Evolutionary conservation across 2,113 vertebrate species (phyloP).

Genomic region (Chlorocebus sabaeus): DNA sequence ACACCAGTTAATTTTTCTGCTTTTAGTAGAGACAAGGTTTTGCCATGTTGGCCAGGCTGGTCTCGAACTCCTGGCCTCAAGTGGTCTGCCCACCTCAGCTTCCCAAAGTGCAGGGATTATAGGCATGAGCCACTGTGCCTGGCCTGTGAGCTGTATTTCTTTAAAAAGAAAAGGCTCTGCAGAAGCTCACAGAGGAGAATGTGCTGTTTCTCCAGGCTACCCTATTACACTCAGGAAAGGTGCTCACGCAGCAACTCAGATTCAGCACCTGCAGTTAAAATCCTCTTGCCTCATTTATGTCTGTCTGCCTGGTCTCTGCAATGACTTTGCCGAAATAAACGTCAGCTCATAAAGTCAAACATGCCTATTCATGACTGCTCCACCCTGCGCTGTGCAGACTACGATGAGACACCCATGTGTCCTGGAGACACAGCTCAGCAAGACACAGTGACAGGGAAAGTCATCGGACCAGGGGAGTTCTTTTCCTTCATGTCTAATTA

Average conservation of each 20-base stretch:
- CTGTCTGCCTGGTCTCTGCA: neutral
- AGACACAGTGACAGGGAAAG: neutral
- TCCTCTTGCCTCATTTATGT: accelerated
- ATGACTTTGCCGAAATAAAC: neutral
- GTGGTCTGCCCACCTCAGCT: too few species aligned
- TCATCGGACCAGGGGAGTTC: neutral
- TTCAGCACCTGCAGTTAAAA: accelerated
- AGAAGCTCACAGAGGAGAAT: neutral
- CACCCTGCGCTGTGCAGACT: neutral
- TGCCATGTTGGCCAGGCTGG: too few species aligned
- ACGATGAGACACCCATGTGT: accelerated
- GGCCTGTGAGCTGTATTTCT: neutral
- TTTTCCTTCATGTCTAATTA: neutral
- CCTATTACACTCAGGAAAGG: accelerated
- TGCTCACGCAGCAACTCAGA: accelerated
- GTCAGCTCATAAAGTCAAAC: too few species aligned
- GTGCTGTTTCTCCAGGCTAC: too few species aligned
- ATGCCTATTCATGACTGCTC: accelerated
- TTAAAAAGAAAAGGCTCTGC: neutral
- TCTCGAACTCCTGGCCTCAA: too few species aligned
- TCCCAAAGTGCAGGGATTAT: too few species aligned
- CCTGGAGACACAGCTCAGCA: neutral
- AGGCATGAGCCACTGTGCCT: too few species aligned
- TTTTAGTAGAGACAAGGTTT: too few species aligned
- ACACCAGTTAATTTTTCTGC: too few species aligned